These are phyloP conservation scores for Liasis olivaceus DNA, from an alignment of 2,797 vertebrate genomes.

Conservation along the genomic window DNA sequence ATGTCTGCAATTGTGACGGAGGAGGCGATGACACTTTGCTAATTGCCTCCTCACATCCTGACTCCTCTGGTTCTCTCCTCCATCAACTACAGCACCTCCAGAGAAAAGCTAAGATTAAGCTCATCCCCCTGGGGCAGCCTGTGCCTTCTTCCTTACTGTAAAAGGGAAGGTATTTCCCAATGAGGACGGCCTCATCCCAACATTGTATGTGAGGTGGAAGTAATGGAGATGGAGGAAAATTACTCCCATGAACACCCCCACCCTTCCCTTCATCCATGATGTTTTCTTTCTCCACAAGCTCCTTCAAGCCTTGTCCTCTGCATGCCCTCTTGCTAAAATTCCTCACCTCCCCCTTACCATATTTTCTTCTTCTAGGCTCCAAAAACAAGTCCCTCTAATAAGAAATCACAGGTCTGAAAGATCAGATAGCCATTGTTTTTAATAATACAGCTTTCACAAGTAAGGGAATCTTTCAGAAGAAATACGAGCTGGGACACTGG, in stretches of 20 bases:
- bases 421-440: not conserved
- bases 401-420: not conserved
- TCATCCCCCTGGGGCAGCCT: not conserved
- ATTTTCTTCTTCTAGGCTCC: not conserved
- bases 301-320: not conserved
- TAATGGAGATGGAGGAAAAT: slow-evolving; percentile 22
- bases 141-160: slow-evolving; percentile 70
- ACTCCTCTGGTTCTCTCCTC: not conserved
- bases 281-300: not conserved
- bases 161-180: slow-evolving; percentile 82
- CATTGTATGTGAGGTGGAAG: slow-evolving; percentile 30
- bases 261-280: not conserved
- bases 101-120: not conserved
- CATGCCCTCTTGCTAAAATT: not conserved
- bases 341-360: not conserved
- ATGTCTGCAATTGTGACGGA: not conserved
- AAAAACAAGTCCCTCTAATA: not conserved
- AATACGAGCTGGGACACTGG: not conserved
- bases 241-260: not conserved
- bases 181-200: slow-evolving; percentile 70
- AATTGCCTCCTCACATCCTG: not conserved
- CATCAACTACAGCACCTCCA: not conserved
- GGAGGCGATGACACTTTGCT: not conserved
- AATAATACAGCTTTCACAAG: not conserved
- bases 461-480: slow-evolving; percentile 12